These are phyloP conservation scores for Synanthedon formicaeformis DNA, from an alignment of 2,888 invertebrate species.

Conservation along the genomic window DNA sequence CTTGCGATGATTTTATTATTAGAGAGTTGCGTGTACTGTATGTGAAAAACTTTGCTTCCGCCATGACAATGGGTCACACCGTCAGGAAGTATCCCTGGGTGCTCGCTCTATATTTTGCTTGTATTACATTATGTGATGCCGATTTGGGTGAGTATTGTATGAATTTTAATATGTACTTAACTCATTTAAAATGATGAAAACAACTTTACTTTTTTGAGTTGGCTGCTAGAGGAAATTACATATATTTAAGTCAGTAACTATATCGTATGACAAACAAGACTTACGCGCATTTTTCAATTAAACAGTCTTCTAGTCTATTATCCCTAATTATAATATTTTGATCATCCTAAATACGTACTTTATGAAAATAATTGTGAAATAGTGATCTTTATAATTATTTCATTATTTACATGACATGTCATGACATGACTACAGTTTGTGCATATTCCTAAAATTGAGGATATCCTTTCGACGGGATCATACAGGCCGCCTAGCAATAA, in stretches of 20 bases:
- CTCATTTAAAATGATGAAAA: background rate
- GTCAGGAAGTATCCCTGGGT: constrained; percentile 49
- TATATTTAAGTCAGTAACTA: too few species aligned
- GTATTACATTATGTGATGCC: constrained; percentile 48
- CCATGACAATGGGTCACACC: constrained; percentile 61
- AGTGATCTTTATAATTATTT: too few species aligned
- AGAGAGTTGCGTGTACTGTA: constrained; percentile 33
- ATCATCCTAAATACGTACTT: too few species aligned
- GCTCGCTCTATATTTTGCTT: constrained; percentile 57
- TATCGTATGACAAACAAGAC: too few species aligned
- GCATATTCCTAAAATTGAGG: constrained; percentile 1
- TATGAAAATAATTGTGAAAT: too few species aligned
- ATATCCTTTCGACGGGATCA: background rate
- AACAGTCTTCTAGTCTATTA: background rate
- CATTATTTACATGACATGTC: too few species aligned
- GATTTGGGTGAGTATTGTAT: constrained; percentile 47
- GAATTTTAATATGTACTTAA: background rate
- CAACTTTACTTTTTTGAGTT: background rate
- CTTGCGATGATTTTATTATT: constrained; percentile 44
- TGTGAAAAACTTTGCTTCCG: constrained; percentile 54
- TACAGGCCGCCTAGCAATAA: background rate
- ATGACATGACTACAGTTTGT: background rate
- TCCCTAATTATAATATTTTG: too few species aligned
- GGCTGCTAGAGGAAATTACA: background rate
- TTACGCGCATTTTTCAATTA: constrained; percentile 2